phyloP scores from a whole-genome alignment of 2,113 vertebrate species.

The Odocoileus virginianus region DNA sequence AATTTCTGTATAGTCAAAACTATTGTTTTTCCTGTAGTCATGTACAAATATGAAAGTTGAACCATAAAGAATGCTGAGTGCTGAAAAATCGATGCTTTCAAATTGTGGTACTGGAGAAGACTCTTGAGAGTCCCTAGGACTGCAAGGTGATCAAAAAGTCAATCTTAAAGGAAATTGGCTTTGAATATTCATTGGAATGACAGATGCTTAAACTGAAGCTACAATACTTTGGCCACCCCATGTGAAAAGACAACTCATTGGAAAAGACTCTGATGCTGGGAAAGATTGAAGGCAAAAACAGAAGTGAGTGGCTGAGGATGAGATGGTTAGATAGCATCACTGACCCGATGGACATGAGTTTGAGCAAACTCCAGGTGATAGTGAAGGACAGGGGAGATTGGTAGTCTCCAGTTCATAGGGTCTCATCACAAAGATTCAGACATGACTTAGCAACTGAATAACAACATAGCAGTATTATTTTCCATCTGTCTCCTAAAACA shows the following conservation, averaged over 20 bases:
- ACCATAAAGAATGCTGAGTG: neutral
- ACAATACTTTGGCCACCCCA: neutral
- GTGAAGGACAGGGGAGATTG: neutral
- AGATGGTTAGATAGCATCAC: neutral
- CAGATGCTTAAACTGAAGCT: neutral
- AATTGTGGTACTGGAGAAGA: neutral
- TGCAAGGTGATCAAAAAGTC: neutral
- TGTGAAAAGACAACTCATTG: neutral
- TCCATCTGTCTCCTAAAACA: neutral
- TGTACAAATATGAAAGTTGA: neutral
- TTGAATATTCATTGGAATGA: neutral
- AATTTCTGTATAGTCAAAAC: neutral
- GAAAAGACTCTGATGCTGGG: neutral
- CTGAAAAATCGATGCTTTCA: neutral
- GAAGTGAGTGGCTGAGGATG: neutral
- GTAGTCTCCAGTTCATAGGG: neutral
- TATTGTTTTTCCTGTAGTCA: neutral
- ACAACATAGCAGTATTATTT: neutral
- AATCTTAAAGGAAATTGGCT: neutral
- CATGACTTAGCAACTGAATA: neutral
- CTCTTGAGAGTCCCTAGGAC: neutral
- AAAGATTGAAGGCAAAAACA: neutral
- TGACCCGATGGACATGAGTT: neutral
- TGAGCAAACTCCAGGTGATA: neutral
- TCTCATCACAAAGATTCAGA: neutral